A percentile compares a stretch with the other conserved stretches of the same genome.
phyloP scores from a whole-genome alignment of 1,140 invertebrate genomes.

The Pristionchus pacificus region DNA sequence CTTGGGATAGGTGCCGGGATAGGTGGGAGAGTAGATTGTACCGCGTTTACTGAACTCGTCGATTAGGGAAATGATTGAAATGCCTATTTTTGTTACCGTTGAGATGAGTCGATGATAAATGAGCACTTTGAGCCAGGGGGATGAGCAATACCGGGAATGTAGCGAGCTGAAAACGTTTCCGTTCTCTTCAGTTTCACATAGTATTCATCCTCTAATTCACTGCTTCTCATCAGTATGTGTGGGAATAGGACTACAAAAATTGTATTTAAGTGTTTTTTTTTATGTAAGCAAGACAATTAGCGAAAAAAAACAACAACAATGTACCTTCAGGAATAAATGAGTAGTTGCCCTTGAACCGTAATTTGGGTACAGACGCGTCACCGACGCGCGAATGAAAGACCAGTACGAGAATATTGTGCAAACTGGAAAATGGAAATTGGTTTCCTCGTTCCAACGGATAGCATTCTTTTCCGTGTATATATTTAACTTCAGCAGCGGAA shows the following conservation, averaged over 20 bases:
- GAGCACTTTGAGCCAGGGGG: constrained; percentile 61
- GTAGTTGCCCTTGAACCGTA: constrained; percentile 81
- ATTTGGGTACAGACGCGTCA: constrained; percentile 71
- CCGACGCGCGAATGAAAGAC: constrained; percentile 87
- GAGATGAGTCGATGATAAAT: constrained; percentile 64
- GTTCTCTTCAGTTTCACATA: no score
- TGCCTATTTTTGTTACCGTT: constrained; percentile 64
- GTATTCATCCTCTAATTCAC: no score
- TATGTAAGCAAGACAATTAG: constrained; percentile 21
- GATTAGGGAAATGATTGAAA: constrained; percentile 70
- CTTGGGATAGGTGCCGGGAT: constrained; percentile 97
- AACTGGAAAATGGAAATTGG: no score
- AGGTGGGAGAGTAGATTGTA: constrained; percentile 87
- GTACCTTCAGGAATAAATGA: constrained; percentile 87
- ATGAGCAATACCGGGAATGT: constrained; percentile 78
- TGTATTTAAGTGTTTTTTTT: no score
- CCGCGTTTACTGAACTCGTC: constrained; percentile 67
- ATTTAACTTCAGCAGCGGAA: no score
- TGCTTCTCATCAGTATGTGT: no score
- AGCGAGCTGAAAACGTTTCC: constrained; percentile 63
- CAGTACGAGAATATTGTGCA: constrained; percentile 84
- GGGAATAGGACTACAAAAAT: no score
- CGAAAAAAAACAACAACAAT: constrained; percentile 60
- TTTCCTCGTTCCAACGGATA: no score
- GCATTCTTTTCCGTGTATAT: no score